These are phyloP conservation scores for Chrysomallon squamiferum DNA, from an alignment of 1,140 invertebrate species.

Conservation along the genomic window DNA sequence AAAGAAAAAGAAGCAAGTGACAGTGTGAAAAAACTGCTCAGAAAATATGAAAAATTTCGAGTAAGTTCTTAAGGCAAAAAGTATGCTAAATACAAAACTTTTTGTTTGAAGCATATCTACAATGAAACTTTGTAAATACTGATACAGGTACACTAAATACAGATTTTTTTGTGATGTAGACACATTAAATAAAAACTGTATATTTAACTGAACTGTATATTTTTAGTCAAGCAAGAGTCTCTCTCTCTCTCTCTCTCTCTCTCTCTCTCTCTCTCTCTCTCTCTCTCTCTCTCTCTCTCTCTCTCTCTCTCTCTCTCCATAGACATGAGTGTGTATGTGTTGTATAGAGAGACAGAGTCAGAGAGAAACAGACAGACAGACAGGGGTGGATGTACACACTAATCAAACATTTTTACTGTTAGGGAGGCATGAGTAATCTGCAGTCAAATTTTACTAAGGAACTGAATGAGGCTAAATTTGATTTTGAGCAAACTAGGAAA, in stretches of 20 bases:
- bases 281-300: no score
- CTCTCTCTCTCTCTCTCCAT: no score
- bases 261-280: neutral
- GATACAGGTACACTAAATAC: no score
- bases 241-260: neutral
- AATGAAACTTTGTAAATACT: neutral
- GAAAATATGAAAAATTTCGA: conserved; percentile 58
- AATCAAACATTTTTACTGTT: no score
- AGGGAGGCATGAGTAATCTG: conserved; percentile 53
- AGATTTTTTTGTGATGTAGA: no score
- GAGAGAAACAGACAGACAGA: no score
- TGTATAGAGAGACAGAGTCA: no score
- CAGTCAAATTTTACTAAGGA: conserved; percentile 50
- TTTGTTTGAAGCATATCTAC: neutral
- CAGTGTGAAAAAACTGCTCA: conserved; percentile 47
- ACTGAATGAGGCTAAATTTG: conserved; percentile 29
- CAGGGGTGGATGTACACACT: no score
- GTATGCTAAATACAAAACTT: neutral
- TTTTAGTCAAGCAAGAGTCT: neutral
- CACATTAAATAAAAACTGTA: no score
- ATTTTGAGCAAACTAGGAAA: conserved; percentile 32
- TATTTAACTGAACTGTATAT: neutral
- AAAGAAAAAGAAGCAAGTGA: conserved; percentile 42
- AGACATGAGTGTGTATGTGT: no score
- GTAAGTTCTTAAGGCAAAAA: conserved; percentile 26